Percentiles rank a stretch among this genome's conserved stretches.
These are phyloP conservation scores for Sacculina carcini DNA, from an alignment of 2,888 invertebrate species.

Conservation along the genomic window DNA sequence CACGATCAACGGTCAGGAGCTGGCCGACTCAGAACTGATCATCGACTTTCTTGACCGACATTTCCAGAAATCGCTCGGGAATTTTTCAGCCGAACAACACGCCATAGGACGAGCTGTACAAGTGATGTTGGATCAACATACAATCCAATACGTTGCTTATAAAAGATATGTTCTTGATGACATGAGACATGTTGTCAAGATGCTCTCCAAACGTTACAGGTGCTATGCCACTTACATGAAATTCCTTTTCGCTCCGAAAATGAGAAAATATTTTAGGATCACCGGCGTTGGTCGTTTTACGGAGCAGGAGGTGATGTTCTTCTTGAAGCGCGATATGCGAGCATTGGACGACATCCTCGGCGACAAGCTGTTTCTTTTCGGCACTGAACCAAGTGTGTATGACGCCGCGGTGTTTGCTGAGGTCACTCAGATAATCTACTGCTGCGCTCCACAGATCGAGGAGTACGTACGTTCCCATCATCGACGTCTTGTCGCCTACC, in stretches of 20 bases:
- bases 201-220: neutral
- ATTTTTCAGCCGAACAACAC: slow-evolving; percentile 15
- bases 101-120: slow-evolving; percentile 19
- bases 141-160: neutral
- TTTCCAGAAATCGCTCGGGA: slow-evolving; percentile 16
- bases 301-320: neutral
- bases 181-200: neutral
- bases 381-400: slow-evolving; percentile 17
- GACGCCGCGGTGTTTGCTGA: slow-evolving; percentile 22
- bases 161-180: neutral
- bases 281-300: neutral
- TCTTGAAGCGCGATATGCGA: neutral
- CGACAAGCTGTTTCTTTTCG: slow-evolving; percentile 17
- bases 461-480: slow-evolving; percentile 17
- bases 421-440: slow-evolving; percentile 19
- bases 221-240: too few species aligned
- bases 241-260: accelerated
- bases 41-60: slow-evolving; percentile 19
- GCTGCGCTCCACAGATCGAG: slow-evolving; percentile 16
- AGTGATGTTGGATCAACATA: slow-evolving; percentile 20
- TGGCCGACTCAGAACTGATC: slow-evolving; percentile 20
- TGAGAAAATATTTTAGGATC: neutral
- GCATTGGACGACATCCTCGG: slow-evolving; percentile 2
- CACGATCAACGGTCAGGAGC: slow-evolving; percentile 18
- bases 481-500: slow-evolving; percentile 18